Evolutionary conservation across 2,797 vertebrate genomes (phyloP).

Genomic region (Helarctos malayanus): DNA sequence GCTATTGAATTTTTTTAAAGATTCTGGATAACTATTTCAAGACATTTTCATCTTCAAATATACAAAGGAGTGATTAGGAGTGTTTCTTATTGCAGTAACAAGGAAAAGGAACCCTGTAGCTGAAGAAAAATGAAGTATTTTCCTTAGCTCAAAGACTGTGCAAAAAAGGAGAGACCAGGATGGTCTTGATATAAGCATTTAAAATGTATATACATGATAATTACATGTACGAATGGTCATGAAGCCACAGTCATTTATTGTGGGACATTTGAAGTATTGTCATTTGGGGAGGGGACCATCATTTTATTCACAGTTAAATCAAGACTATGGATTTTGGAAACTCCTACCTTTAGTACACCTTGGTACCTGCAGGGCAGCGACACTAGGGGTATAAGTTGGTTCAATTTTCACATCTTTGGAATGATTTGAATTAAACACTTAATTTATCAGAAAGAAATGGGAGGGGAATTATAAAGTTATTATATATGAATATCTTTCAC

Average conservation of each 20-base stretch:
- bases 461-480: neutral
- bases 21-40: neutral
- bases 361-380: neutral
- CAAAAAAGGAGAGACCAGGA: neutral
- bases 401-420: neutral
- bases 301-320: slow-evolving; percentile 47
- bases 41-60: neutral
- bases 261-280: neutral
- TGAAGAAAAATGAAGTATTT: neutral
- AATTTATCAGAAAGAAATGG: neutral
- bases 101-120: neutral
- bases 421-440: slow-evolving; percentile 18
- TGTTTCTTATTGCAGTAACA: too few relatives aligned
- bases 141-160: neutral
- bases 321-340: neutral
- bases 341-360: neutral
- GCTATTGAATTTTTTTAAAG: neutral
- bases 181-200: neutral
- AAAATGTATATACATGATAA: neutral
- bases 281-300: neutral
- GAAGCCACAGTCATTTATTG: neutral
- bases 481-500: neutral
- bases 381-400: neutral
- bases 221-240: neutral
- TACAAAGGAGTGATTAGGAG: neutral